Evolutionary conservation across 2,797 vertebrate genomes (phyloP), one percentile per base, ranked within the genome.

Genomic region (Sebastes diaconus): DNA sequence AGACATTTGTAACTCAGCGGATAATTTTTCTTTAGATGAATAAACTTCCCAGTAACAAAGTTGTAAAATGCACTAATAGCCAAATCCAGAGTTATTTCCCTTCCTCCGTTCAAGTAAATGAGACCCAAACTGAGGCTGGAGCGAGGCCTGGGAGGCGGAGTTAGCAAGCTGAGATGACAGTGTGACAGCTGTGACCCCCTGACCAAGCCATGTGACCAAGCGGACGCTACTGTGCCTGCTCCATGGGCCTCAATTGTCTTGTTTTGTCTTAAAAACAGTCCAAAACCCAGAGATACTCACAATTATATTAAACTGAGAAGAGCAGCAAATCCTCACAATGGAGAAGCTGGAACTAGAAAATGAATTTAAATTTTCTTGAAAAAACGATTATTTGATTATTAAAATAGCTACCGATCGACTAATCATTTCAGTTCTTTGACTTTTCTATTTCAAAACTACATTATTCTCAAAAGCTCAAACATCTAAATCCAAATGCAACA

Each of bases 101-200:
- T 42, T 42, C 0, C 39, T 0, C 0, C 14, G 14, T 42, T 42
- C 39, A 42, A 3, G 39, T 42, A 7, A 46, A 46, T 46, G 0
- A 46, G 42, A 46, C 42, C 16, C 0, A 46, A 3, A 18, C 16
- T 18, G 42, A 46, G 42, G 42, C 42, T 46, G 42, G 42, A 46
- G 42, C 16, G 16, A 8, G 42, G 42, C 14, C 42, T 46, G 42
- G 42, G 42, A 46, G 16, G 42, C 16, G 0, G 42, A 46, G 16
- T 50, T 50, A 20, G 42, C 42, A 20, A 50, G 0, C 16, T 3
- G 1, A 50, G 42, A 50, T 50, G 42, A 50, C 42, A 46, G 42
- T 46, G 6, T 18, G 42, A 46, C 42, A 20, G 42, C 0, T 50
- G 42, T 50, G 42, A 50, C 42, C 42, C 42, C 18, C 6, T 50